phyloP scores from a whole-genome alignment of 2,888 invertebrate species.

The Urechis unicinctus region DNA sequence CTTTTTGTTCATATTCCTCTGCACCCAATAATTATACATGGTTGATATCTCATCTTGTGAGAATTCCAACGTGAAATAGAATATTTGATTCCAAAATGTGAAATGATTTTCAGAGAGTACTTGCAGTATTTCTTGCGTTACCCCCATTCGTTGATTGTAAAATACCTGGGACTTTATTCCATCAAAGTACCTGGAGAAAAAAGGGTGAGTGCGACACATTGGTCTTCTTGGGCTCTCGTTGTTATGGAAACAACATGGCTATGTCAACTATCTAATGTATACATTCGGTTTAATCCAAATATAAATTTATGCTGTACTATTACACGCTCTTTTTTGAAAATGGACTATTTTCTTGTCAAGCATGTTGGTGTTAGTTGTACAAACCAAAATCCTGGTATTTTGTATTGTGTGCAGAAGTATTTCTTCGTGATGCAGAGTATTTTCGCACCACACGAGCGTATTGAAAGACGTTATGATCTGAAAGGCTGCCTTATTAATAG shows the following conservation, averaged over 20 bases:
- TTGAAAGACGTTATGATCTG: constrained; percentile 35
- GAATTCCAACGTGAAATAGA: too few species aligned
- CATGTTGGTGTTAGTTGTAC: too few species aligned
- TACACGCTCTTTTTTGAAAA: too few species aligned
- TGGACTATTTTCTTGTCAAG: too few species aligned
- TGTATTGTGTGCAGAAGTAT: constrained; percentile 27
- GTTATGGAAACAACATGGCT: not conserved
- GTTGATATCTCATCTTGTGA: too few species aligned
- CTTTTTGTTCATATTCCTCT: not conserved
- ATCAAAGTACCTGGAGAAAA: constrained; percentile 24
- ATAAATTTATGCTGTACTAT: too few species aligned
- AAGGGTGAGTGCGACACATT: constrained; percentile 13
- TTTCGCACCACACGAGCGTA: constrained; percentile 33
- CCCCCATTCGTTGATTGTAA: constrained; percentile 40
- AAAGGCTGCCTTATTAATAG: constrained; percentile 35
- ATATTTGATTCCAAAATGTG: too few species aligned
- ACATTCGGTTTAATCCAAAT: too few species aligned
- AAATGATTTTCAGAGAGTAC: constrained; percentile 30
- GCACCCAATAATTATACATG: too few species aligned
- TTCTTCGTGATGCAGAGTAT: constrained; percentile 42
- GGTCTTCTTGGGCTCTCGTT: not conserved
- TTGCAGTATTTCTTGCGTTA: constrained; percentile 33
- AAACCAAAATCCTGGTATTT: not conserved
- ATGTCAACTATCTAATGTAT: not conserved
- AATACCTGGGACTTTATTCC: constrained; percentile 36